A percentile compares a stretch with the other conserved stretches of the same genome.
Evolutionary conservation across 2,888 invertebrate genomes (phyloP).

Genomic region (Toxonevra muliebris): DNA sequence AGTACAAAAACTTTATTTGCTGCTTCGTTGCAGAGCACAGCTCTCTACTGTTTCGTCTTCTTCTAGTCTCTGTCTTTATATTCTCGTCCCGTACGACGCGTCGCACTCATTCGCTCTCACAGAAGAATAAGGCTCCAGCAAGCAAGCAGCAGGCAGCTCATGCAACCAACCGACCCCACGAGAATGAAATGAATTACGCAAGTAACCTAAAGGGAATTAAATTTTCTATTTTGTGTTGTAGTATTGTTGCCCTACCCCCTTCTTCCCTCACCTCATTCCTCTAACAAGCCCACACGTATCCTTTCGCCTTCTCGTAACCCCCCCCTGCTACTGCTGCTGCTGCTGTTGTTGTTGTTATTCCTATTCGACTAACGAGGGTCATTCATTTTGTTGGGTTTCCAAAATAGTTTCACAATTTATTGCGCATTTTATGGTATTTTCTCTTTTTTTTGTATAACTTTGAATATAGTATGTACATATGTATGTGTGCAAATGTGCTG

Average conservation of each 20-base stretch:
- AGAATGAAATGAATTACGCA: constrained; percentile 22
- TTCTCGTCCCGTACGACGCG: background rate
- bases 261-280: background rate
- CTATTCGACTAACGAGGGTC: constrained; percentile 22
- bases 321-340: background rate
- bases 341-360: constrained; percentile 13
- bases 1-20: background rate
- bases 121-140: background rate
- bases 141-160: background rate
- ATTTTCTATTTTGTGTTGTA: background rate
- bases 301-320: background rate
- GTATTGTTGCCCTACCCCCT: background rate
- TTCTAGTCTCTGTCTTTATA: background rate
- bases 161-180: constrained; percentile 1
- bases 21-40: background rate
- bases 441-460: background rate
- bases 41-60: background rate
- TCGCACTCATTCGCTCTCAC: background rate
- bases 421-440: constrained; percentile 24
- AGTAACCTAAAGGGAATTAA: constrained; percentile 16
- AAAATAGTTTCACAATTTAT: constrained; percentile 29
- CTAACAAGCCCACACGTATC: too few species aligned
- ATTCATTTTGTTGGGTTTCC: constrained; percentile 24
- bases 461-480: too few species aligned
- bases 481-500: background rate